Conservation (phyloP, 2,888 invertebrate species). For the Xestia c-nigrum region DNA sequence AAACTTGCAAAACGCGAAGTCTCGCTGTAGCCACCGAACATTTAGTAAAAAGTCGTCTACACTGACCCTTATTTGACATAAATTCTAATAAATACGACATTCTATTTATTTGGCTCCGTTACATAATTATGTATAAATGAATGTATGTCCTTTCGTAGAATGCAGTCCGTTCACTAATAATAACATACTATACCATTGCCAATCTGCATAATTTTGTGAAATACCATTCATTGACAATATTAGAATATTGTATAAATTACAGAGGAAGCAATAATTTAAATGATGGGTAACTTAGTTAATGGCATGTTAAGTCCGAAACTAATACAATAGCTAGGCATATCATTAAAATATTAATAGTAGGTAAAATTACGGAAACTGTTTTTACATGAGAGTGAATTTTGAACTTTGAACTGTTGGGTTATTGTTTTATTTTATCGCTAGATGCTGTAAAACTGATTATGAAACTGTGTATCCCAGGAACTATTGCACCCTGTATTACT, state of each 20-base stretch:
- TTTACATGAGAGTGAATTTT: background rate
- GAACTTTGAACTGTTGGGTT: background rate
- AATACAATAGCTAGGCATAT: background rate
- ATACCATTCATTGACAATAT: conserved; percentile 7
- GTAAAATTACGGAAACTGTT: background rate
- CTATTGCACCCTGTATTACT: background rate
- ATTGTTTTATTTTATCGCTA: background rate
- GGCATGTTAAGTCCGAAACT: background rate
- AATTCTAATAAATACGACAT: conserved; percentile 16
- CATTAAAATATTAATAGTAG: conserved; percentile 4
- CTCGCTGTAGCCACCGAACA: background rate
- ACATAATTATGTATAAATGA: conserved; percentile 1
- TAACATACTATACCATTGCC: background rate
- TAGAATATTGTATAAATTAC: conserved; percentile 25
- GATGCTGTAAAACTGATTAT: background rate
- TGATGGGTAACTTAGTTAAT: background rate
- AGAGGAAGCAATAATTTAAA: background rate
- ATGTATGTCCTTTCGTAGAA: conserved; percentile 13
- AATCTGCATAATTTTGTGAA: conserved; percentile 26
- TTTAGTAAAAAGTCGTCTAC: conserved; percentile 27
- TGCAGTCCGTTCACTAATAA: background rate
- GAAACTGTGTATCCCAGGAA: background rate
- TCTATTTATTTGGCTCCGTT: background rate
- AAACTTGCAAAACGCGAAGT: background rate
- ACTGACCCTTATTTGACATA: conserved; percentile 27